Evolutionary conservation across 2,113 vertebrate species (phyloP), one percentile per base, ranked within the genome.

Genomic region (Prionailurus viverrinus): DNA sequence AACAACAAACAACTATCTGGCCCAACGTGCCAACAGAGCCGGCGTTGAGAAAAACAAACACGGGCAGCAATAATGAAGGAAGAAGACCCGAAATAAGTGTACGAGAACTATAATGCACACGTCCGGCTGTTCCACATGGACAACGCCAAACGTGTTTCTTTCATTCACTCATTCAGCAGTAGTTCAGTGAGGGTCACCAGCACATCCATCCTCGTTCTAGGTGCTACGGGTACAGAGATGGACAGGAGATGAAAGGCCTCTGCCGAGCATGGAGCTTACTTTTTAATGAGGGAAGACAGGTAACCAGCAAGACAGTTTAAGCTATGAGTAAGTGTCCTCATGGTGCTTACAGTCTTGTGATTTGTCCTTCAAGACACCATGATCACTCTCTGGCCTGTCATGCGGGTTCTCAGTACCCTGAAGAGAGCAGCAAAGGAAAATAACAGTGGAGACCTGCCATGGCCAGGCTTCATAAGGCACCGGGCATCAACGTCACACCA

Each of bases 281-380:
- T 1, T 21, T 63, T 25, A 39, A 11, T 58, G 23, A 48, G 18
- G 5, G 29, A 78, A 89, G 84, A 19, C 16, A 69, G 48, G 45
- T 1, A 36, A 11, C 11, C 53, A 31, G 33, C 16, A n/a, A 63
- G 41, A 39, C 0, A 21, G 29, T 9, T n/a, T 33, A 55, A 45
- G 33, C n/a, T 48, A 15, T 29, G 19, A 55, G 2, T 0, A 65
- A n/a, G 13, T 11, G 14, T 51, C 55, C 18, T n/a, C 31, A 8
- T 3, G 18, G 41, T 29, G 23, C 48, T 25, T 15, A 36, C 1
- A 1, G 31, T 29, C 45, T 4, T 23, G 36, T 8, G 19, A 41
- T 29, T 21, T 27, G 12, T 10, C 18, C 25, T 2, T 5, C 36
- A 3, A 0, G 5, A 27, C 16, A 13, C n/a, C 19, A 4, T 1